Evolutionary conservation across 2,113 vertebrate genomes (phyloP).

Genomic region (Labeo catla): DNA sequence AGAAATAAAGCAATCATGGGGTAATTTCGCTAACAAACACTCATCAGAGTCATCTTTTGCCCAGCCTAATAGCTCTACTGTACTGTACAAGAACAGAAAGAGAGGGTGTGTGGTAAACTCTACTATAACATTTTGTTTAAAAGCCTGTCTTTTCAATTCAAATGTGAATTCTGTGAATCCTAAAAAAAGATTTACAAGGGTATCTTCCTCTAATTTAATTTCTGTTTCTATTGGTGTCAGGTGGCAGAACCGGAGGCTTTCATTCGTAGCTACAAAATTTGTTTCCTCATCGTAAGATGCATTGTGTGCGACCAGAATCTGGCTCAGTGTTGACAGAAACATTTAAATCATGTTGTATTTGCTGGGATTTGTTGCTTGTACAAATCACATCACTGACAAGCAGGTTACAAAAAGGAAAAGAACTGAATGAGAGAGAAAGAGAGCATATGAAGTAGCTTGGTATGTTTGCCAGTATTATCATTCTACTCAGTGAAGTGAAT

Average conservation of each 20-base stretch:
- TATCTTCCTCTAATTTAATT: background rate
- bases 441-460: background rate
- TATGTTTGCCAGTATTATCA: background rate
- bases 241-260: background rate
- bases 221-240: background rate
- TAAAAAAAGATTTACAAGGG: background rate
- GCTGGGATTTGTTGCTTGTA: background rate
- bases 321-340: background rate
- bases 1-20: slow-evolving; percentile 57
- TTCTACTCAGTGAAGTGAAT: background rate
- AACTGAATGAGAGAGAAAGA: slow-evolving; percentile 4
- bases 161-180: background rate
- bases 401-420: background rate
- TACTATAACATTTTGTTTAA: background rate
- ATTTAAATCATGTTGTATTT: slow-evolving; percentile 23
- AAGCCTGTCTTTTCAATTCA: background rate
- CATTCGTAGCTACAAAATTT: background rate
- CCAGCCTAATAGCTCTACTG: slow-evolving; percentile 35
- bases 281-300: background rate
- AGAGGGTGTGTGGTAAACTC: background rate
- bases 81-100: background rate
- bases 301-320: slow-evolving; percentile 5
- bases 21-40: slow-evolving; percentile 54
- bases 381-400: slow-evolving; percentile 15
- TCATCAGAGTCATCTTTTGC: slow-evolving; percentile 31